Evolutionary conservation across 2,797 vertebrate genomes (phyloP).

Genomic region (Onychomys torridus): DNA sequence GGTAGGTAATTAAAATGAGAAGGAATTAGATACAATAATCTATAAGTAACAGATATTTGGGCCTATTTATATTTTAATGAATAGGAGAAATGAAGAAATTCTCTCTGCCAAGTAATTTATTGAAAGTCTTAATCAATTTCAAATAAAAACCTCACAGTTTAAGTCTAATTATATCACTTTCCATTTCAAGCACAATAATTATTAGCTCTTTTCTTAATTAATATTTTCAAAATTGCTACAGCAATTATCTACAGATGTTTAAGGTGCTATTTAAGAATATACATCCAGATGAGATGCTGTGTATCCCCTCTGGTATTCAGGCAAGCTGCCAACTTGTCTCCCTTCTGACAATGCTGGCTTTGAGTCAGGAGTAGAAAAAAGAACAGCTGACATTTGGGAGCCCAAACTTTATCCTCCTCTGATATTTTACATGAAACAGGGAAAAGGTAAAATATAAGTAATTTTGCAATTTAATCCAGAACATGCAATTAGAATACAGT

Average conservation of each 20-base stretch:
- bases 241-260: conserved; percentile 85
- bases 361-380: conserved; percentile 67
- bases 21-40: conserved; percentile 21
- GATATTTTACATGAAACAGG: conserved; percentile 44
- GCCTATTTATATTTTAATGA: conserved; percentile 65
- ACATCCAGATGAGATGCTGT: conserved; percentile 81
- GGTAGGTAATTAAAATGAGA: conserved; percentile 35
- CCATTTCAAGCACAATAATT: conserved; percentile 81
- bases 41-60: conserved; percentile 56
- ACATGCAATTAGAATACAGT: background rate
- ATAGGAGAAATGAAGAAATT: conserved; percentile 70
- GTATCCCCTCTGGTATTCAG: conserved; percentile 81
- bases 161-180: conserved; percentile 85
- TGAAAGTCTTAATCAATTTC: conserved; percentile 84
- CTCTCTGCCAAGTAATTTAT: conserved; percentile 77
- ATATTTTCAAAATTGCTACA: conserved; percentile 85
- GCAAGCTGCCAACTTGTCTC: conserved; percentile 83
- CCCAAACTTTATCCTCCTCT: conserved; percentile 43
- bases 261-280: conserved; percentile 84
- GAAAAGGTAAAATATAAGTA: background rate
- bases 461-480: conserved; percentile 14
- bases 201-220: conserved; percentile 87
- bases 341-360: conserved; percentile 81
- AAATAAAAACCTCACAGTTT: conserved; percentile 84
- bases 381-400: conserved; percentile 71